Percentiles rank a stretch among this genome's conserved stretches.
These are phyloP conservation scores for Eupithecia pulchellata DNA, from an alignment of 2,888 invertebrate genomes.

Conservation along the genomic window DNA sequence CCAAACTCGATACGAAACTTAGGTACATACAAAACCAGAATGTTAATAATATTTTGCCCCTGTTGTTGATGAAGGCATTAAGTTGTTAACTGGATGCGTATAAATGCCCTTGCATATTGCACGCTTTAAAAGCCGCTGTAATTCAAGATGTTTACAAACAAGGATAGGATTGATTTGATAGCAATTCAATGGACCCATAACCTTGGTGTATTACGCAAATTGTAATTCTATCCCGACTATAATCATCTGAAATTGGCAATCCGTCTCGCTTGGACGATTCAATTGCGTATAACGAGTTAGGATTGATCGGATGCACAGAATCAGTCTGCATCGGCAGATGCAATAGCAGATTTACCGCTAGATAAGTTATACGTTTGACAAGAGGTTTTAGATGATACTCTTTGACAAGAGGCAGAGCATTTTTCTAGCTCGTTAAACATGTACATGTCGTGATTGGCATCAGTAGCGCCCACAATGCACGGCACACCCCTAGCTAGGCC, in stretches of 20 bases:
- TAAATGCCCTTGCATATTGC: constrained; percentile 29
- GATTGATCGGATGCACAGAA: constrained; percentile 65
- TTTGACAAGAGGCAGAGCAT: constrained; percentile 48
- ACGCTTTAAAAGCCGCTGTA: constrained; percentile 34
- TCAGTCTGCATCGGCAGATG: constrained; percentile 55
- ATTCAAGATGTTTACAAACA: constrained; percentile 47
- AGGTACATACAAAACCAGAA: constrained; percentile 27
- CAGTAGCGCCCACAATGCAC: constrained; percentile 19
- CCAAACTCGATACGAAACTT: constrained; percentile 48
- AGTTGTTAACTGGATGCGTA: constrained; percentile 30
- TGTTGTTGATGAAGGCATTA: constrained; percentile 24
- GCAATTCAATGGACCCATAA: constrained; percentile 46
- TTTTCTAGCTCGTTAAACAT: constrained; percentile 56
- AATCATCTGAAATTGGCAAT: constrained; percentile 70
- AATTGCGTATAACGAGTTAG: constrained; percentile 65
- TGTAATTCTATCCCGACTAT: constrained; percentile 61
- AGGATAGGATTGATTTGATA: constrained; percentile 43
- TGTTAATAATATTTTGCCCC: neutral
- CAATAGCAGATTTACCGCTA: constrained; percentile 68
- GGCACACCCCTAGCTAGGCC: constrained; percentile 16
- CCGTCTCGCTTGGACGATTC: constrained; percentile 63
- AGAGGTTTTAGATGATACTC: neutral
- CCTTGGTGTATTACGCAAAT: constrained; percentile 52
- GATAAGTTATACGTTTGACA: constrained; percentile 55
- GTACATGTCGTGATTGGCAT: constrained; percentile 5